Conservation (phyloP, 2,888 invertebrate genomes). For the Spatulosminthurus flaviceps region DNA sequence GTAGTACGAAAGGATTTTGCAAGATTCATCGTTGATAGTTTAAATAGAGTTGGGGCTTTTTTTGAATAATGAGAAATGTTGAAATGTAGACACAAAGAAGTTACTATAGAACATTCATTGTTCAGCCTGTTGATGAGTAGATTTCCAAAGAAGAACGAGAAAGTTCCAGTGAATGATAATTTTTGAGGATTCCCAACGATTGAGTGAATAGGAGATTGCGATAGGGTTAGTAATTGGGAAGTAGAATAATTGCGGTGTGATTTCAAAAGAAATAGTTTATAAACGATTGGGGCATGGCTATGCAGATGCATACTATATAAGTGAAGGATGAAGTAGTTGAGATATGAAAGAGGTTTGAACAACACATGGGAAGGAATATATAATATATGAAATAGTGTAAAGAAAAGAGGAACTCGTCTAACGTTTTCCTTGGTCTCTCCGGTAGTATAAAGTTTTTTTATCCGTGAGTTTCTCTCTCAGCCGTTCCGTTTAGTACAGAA, state of each 20-base stretch:
- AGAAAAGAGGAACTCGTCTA: not conserved
- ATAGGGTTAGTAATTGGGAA: not conserved
- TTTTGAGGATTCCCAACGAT: too few relatives aligned
- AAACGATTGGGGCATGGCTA: not conserved
- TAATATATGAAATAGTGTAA: not conserved
- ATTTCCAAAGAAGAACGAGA: too few relatives aligned
- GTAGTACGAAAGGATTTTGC: too few relatives aligned
- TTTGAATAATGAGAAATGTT: too few relatives aligned
- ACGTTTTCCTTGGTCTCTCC: not conserved
- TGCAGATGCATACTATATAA: not conserved
- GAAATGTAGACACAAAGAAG: too few relatives aligned
- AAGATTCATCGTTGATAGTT: too few relatives aligned
- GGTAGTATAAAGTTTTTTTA: not conserved
- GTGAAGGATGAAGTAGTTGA: not conserved
- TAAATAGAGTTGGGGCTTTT: too few relatives aligned
- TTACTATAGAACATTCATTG: too few relatives aligned
- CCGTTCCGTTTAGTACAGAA: not conserved
- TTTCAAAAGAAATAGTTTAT: not conserved
- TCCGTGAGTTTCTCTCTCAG: not conserved
- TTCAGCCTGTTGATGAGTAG: too few relatives aligned
- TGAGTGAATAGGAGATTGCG: too few relatives aligned
- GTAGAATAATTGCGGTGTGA: not conserved
- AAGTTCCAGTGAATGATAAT: too few relatives aligned
- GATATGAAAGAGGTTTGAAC: not conserved
- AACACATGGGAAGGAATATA: not conserved